Evolutionary conservation across 2,888 invertebrate species (phyloP), one percentile per base, ranked within the genome.

Genomic region (Aspidiotus rigidus): DNA sequence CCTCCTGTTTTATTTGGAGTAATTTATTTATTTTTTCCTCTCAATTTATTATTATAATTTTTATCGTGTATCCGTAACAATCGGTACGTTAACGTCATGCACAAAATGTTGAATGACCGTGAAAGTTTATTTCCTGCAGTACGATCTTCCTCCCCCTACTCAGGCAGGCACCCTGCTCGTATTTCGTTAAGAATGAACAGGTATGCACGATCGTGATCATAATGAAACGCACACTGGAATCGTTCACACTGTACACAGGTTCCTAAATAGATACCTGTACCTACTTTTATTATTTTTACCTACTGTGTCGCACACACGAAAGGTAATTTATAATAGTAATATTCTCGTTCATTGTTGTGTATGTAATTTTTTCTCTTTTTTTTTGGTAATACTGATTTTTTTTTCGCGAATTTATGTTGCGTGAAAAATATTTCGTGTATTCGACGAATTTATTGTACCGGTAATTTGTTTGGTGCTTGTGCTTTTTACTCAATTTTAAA

Each of bases 101-200:
- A 49, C 49, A n/a, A n/a, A 13, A 55, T 55, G 44, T 49, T 49
- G 66, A 44, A 44, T 40, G 67, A 67, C 67, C 67, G 67, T 67
- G 67, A 67, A 67, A 67, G 67, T 67, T 59, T 49, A 59, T 67
- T 67, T 67, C 67, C 67, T 67, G 60, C 59, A 60, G 60, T 67
- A 53, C 60, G 28, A 60, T 67, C 67, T 67, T 67, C 67, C 67
- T 59, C 60, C 67, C 67, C 67, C 67, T 60, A 67, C 67, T 28
- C 67, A 67, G 67, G 59, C 40, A 59, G 49, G 67, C 67, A 60
- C 59, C 67, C 67, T 59, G 60, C 59, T 57, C 59, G 53, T 57
- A 49, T 67, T 67, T 67, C 60, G 67, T 67, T 67, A 67, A 67
- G 67, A 67, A 60, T 49, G 59, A 67, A 67, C 67, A 67, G 67